Evolutionary conservation across 2,888 invertebrate genomes (phyloP).

Genomic region (Lithosia quadra): DNA sequence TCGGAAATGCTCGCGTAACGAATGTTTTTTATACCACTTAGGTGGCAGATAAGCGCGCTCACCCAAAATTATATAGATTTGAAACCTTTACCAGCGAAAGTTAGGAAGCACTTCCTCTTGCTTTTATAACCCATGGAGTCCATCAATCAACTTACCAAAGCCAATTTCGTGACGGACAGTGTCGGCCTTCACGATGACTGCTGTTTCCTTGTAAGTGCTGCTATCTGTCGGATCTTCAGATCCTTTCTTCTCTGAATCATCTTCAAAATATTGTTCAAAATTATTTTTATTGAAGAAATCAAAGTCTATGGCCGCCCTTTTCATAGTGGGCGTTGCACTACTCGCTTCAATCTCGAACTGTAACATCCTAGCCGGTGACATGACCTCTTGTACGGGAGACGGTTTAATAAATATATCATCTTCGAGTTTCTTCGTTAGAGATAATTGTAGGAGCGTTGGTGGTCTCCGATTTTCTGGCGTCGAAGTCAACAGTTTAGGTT

Average conservation of each 20-base stretch:
- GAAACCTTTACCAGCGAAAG: too few relatives aligned
- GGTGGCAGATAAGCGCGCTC: too few relatives aligned
- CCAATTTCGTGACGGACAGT: constrained; percentile 82
- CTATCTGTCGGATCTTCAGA: constrained; percentile 43
- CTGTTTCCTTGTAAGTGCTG: constrained; percentile 66
- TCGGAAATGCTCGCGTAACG: neutral
- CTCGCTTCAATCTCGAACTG: constrained; percentile 76
- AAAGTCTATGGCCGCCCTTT: constrained; percentile 78
- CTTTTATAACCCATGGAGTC: constrained; percentile 5
- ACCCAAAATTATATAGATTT: too few relatives aligned
- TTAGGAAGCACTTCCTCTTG: neutral
- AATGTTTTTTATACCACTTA: too few relatives aligned
- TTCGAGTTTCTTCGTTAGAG: constrained; percentile 68
- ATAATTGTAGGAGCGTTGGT: constrained; percentile 67
- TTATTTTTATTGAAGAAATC: constrained; percentile 78
- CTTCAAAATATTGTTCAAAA: constrained; percentile 71
- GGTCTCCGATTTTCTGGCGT: constrained; percentile 54
- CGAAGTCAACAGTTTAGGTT: constrained; percentile 57
- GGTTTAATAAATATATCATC: constrained; percentile 75
- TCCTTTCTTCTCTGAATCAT: constrained; percentile 51
- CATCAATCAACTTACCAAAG: constrained; percentile 70
- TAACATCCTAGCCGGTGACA: constrained; percentile 82
- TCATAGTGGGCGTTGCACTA: constrained; percentile 81
- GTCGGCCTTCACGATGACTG: constrained; percentile 74
- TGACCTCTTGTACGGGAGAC: constrained; percentile 73